Evolutionary conservation across 2,888 invertebrate species (phyloP).

Genomic region (Drosophila siamana): DNA sequence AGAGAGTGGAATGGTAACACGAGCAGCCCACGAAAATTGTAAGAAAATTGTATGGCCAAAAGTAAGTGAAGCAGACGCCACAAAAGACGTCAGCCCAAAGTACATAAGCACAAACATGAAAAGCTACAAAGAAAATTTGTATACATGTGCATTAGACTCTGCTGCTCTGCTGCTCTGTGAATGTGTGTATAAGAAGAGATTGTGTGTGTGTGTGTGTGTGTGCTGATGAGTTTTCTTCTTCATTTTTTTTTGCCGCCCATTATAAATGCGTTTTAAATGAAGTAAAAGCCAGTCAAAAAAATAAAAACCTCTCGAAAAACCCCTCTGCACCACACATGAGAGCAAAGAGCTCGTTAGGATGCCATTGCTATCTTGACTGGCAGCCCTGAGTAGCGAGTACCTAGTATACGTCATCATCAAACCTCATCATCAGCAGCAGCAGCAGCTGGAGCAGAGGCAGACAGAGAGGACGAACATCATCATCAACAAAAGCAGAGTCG

Average conservation of each 20-base stretch:
- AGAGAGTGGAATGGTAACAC: constrained; percentile 50
- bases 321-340: constrained; percentile 55
- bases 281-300: constrained; percentile 77
- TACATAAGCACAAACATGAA: constrained; percentile 65
- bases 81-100: constrained; percentile 66
- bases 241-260: constrained; percentile 65
- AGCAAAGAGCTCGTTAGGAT: constrained; percentile 75
- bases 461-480: neutral
- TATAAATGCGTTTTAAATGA: constrained; percentile 81
- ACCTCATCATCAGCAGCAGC: constrained; percentile 15
- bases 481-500: constrained; percentile 25
- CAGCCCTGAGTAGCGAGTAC: constrained; percentile 42
- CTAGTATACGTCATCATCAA: constrained; percentile 25
- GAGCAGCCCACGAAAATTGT: constrained; percentile 67
- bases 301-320: constrained; percentile 41
- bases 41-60: constrained; percentile 75
- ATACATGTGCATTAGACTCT: constrained; percentile 72
- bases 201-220: constrained; percentile 34
- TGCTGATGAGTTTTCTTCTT: constrained; percentile 72
- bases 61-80: constrained; percentile 74
- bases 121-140: constrained; percentile 79
- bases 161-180: constrained; percentile 19
- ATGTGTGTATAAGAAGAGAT: constrained; percentile 58
- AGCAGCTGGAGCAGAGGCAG: constrained; percentile 1
- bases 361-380: constrained; percentile 79